Conservation (phyloP, 2,888 invertebrate genomes). For the Mamestra brassicae region DNA sequence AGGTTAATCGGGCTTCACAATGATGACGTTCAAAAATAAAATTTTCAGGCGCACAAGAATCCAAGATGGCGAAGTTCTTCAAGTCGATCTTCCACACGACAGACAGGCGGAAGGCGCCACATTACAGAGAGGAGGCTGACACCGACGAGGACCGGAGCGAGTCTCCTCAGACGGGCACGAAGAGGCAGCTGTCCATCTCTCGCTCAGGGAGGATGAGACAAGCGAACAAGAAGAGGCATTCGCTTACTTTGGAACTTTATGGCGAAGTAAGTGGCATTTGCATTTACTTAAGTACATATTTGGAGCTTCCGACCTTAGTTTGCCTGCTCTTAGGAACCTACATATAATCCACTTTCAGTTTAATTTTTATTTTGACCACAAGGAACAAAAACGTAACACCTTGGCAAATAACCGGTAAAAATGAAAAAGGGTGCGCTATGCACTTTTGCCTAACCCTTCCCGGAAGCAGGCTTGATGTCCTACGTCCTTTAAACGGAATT, state of each 20-base stretch:
- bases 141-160: constrained; percentile 75
- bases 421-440: no score
- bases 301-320: neutral
- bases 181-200: constrained; percentile 90
- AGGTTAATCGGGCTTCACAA: neutral
- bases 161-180: constrained; percentile 76
- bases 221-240: constrained; percentile 89
- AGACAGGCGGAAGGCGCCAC: constrained; percentile 74
- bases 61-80: constrained; percentile 85
- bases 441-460: no score
- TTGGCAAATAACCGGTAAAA: no score
- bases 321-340: neutral
- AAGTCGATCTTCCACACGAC: constrained; percentile 83
- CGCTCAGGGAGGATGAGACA: constrained; percentile 91
- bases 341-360: no score
- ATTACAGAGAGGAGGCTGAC: constrained; percentile 67
- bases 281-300: neutral
- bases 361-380: no score
- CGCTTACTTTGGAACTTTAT: constrained; percentile 89
- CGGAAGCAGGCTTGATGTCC: no score
- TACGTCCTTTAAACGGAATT: neutral
- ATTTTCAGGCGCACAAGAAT: constrained; percentile 26
- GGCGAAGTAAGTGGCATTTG: constrained; percentile 80
- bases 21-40: neutral
- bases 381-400: no score